Evolutionary conservation across 1,140 invertebrate species (phyloP).

Genomic region (Lutraria rhynchaena): DNA sequence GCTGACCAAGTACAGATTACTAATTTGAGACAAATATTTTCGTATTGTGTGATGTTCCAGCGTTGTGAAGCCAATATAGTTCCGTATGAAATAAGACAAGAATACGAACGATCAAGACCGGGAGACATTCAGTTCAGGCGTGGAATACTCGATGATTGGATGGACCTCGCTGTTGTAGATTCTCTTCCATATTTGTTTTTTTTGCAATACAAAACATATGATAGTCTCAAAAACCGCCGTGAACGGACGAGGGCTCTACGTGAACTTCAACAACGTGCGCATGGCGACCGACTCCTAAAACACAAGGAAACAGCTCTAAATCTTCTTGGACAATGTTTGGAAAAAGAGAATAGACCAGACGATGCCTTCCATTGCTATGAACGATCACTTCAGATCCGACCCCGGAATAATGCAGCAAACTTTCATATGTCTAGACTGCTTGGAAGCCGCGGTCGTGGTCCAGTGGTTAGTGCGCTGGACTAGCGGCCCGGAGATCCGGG

Average conservation of each 20-base stretch:
- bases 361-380: not conserved
- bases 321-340: slow-evolving; percentile 8
- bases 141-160: too few species aligned
- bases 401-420: not conserved
- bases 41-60: not conserved
- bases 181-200: slow-evolving; percentile 4
- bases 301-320: slow-evolving; percentile 4
- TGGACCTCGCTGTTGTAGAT: slow-evolving; percentile 14
- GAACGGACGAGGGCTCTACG: not conserved
- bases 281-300: not conserved
- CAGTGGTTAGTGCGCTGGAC: too few species aligned
- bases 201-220: not conserved
- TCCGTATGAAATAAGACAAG: not conserved
- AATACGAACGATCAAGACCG: not conserved
- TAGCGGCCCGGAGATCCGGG: too few species aligned
- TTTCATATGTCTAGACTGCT: not conserved
- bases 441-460: not conserved
- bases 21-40: too few species aligned
- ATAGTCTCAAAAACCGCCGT: not conserved
- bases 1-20: not conserved
- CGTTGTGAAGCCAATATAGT: not conserved
- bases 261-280: not conserved
- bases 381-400: not conserved
- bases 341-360: not conserved
- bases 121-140: too few species aligned